phyloP scores from a whole-genome alignment of 1,140 invertebrate species.

The Zaprionus kolodkinae region DNA sequence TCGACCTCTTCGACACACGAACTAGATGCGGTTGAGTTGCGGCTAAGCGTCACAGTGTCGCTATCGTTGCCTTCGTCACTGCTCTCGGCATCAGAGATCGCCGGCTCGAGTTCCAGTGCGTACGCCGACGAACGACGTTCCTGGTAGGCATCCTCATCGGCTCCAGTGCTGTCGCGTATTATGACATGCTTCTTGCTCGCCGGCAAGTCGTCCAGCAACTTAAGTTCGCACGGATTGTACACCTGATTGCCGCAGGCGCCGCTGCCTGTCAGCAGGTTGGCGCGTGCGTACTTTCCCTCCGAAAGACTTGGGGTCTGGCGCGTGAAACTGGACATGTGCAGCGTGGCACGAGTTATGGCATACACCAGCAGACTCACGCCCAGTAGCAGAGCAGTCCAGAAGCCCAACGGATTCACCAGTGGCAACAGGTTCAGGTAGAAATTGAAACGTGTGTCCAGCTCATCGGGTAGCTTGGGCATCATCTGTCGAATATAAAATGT shows the following conservation, averaged over 20 bases:
- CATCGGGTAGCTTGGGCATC: constrained; percentile 88
- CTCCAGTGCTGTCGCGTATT: constrained; percentile 26
- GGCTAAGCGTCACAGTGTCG: constrained; percentile 50
- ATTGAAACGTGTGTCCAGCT: constrained; percentile 87
- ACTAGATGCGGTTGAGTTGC: constrained; percentile 55
- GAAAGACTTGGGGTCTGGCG: constrained; percentile 56
- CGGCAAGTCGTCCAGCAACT: constrained; percentile 61
- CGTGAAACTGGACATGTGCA: constrained; percentile 68
- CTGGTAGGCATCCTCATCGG: constrained; percentile 30
- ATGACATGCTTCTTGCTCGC: constrained; percentile 50
- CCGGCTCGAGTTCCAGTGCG: constrained; percentile 73
- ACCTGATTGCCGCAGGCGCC: constrained; percentile 46
- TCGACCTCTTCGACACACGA: constrained; percentile 51
- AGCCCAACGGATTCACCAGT: constrained; percentile 85
- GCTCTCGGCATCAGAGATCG: constrained; percentile 55
- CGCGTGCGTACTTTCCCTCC: constrained; percentile 63
- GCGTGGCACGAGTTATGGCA: constrained; percentile 77
- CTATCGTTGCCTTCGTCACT: constrained; percentile 61
- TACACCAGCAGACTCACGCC: constrained; percentile 85
- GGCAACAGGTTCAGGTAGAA: constrained; percentile 90
- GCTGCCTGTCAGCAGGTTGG: constrained; percentile 54
- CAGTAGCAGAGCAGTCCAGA: constrained; percentile 86
- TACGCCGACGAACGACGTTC: constrained; percentile 50
- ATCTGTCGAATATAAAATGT: constrained; percentile 85
- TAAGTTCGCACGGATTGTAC: constrained; percentile 70